Percentiles rank a stretch among this genome's conserved stretches.
phyloP scores from a whole-genome alignment of 1,140 invertebrate genomes.

The Amphibalanus amphitrite region DNA sequence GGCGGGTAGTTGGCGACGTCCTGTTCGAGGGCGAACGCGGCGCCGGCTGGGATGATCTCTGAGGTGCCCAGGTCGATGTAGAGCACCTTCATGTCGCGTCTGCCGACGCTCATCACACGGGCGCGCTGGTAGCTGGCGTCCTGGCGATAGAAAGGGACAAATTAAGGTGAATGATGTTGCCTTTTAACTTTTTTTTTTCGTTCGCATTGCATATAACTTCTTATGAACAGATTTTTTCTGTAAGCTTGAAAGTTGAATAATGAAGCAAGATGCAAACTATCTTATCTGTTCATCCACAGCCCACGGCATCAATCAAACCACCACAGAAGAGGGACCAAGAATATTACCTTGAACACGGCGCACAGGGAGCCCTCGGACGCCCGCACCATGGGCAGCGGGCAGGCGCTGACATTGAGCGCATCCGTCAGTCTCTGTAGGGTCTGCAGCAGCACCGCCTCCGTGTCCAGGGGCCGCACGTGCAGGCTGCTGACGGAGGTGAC shows the following conservation, averaged over 20 bases:
- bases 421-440: background rate
- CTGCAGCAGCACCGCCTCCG: background rate
- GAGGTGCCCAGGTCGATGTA: background rate
- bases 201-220: no score
- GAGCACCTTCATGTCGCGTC: background rate
- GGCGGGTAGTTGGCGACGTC: background rate
- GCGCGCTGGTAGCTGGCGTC: background rate
- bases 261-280: no score
- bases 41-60: background rate
- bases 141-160: no score
- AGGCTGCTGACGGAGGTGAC: background rate
- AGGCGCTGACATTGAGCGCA: background rate
- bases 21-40: background rate
- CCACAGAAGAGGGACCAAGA: no score
- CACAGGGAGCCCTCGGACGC: background rate
- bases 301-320: no score
- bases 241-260: no score
- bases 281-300: no score
- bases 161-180: no score
- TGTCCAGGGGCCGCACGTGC: background rate
- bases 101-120: background rate
- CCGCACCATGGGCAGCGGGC: background rate
- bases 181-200: no score
- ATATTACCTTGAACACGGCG: background rate
- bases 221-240: no score